These are phyloP conservation scores for Crotalus horridus DNA, from an alignment of 2,113 vertebrate species.

Conservation along the genomic window DNA sequence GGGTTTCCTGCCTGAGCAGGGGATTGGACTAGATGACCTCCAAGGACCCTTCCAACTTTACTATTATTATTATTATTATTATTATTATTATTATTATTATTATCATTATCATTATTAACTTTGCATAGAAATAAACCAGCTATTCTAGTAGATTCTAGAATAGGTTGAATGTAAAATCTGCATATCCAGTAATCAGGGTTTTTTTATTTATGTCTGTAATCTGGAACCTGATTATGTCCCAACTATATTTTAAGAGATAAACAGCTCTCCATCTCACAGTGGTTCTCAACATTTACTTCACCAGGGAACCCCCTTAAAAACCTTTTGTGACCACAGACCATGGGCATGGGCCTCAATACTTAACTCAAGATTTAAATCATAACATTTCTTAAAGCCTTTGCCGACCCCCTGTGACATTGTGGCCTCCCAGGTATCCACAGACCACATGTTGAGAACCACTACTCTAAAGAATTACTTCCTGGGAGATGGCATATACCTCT, in stretches of 20 bases:
- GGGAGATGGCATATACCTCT: not conserved
- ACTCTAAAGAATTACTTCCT: not conserved
- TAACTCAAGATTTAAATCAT: not conserved
- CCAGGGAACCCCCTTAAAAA: not conserved
- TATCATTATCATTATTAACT: not conserved
- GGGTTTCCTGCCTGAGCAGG: no score
- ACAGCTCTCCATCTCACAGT: not conserved
- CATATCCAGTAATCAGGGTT: not conserved
- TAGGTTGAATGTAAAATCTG: not conserved
- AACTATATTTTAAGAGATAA: not conserved
- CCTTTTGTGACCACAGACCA: no score
- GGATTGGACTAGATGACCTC: no score
- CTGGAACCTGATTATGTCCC: not conserved
- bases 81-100: no score
- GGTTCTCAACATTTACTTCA: not conserved
- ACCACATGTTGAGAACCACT: not conserved
- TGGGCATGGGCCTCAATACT: not conserved
- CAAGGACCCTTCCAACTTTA: no score
- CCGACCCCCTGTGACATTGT: not conserved
- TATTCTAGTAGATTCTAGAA: not conserved
- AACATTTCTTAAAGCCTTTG: not conserved
- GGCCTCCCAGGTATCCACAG: not conserved
- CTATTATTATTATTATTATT: no score
- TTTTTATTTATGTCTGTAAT: not conserved
- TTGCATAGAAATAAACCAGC: not conserved